Conservation (phyloP, 53 echinoderm and acorn worm genomes). For the Henricia sp. region DNA sequence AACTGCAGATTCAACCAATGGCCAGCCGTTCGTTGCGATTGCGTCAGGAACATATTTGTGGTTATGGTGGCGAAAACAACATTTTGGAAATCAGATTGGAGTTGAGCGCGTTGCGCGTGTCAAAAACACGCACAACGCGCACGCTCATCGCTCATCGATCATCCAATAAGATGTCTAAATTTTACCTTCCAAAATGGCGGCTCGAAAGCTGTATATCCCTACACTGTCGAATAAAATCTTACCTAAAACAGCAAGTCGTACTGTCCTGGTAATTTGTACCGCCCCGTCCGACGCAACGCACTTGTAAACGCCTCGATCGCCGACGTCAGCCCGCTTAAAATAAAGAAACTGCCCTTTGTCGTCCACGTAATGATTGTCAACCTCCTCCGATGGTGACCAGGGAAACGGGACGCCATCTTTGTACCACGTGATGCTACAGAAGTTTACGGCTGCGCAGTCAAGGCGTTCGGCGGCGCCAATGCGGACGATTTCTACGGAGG, state of each 20-base stretch:
- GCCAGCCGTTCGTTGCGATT: no score
- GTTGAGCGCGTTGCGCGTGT: not conserved
- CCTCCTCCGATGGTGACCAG: not conserved
- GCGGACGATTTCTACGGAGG: not conserved
- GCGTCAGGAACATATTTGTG: no score
- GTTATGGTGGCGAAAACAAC: no score
- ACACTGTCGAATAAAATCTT: not conserved
- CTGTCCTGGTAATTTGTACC: not conserved
- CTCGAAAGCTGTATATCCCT: no score
- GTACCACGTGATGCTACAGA: constrained; percentile 58
- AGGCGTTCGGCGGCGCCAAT: not conserved
- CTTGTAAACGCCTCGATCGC: constrained; percentile 15
- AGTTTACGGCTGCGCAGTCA: constrained; percentile 50
- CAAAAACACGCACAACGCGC: no score
- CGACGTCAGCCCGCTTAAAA: not conserved
- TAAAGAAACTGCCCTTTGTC: constrained; percentile 23
- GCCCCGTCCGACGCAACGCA: constrained; percentile 52
- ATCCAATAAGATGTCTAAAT: no score
- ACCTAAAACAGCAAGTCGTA: constrained; percentile 15
- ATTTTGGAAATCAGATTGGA: not conserved
- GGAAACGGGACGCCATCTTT: constrained; percentile 50
- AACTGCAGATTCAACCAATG: no score
- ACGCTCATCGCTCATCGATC: no score
- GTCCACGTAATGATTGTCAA: not conserved
- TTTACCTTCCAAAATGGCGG: no score